These are phyloP conservation scores for Beris morrisii DNA, from an alignment of 2,888 invertebrate genomes.

Conservation along the genomic window DNA sequence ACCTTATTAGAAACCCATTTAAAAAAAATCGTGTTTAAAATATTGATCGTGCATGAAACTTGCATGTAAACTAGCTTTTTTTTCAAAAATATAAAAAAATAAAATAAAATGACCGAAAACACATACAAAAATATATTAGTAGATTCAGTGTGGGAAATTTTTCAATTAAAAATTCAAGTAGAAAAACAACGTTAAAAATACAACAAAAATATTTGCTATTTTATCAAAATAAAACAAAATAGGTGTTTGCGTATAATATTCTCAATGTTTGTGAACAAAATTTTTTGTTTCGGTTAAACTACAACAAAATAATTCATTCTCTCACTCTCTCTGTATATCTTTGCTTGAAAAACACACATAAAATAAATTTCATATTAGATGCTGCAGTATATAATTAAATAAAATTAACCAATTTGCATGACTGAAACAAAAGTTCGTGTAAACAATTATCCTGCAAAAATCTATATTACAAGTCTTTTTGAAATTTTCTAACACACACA, in stretches of 20 bases:
- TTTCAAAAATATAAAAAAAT: neutral
- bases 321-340: too few species aligned
- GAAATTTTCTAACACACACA: neutral
- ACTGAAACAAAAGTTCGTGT: conserved; percentile 8
- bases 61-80: conserved; percentile 5
- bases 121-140: conserved; percentile 6
- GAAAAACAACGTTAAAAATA: neutral
- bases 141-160: conserved; percentile 10
- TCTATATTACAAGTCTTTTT: conserved; percentile 7
- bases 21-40: neutral
- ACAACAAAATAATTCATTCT: too few species aligned
- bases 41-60: neutral
- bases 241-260: conserved; percentile 2
- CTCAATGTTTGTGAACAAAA: neutral
- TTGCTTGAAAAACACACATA: too few species aligned
- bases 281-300: neutral
- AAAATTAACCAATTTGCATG: too few species aligned
- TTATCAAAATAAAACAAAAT: conserved; percentile 2
- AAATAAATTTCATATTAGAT: too few species aligned
- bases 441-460: neutral
- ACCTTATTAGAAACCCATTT: conserved; percentile 2
- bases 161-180: conserved; percentile 10
- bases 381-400: too few species aligned
- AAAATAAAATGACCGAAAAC: too few species aligned
- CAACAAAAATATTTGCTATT: conserved; percentile 14